Conservation (phyloP, 2,113 vertebrate species). For the Burhinus bistriatus region DNA sequence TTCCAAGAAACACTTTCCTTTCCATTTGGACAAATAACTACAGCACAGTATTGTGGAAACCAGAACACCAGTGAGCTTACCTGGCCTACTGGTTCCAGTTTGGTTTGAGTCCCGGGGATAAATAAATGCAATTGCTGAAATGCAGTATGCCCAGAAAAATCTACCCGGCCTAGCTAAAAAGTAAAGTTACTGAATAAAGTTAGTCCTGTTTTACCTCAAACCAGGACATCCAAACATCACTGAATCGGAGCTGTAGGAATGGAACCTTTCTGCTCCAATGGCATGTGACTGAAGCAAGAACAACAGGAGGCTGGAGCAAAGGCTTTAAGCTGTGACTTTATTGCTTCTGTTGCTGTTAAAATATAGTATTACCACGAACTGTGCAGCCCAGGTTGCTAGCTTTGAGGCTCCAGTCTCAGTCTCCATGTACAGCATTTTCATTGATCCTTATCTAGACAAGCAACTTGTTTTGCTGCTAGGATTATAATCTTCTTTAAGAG, state of each 20-base stretch:
- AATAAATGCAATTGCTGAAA: constrained; percentile 75
- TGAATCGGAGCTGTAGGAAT: constrained; percentile 39
- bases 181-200: too few relatives aligned
- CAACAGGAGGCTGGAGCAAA: neutral
- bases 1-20: constrained; percentile 77
- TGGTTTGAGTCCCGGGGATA: constrained; percentile 74
- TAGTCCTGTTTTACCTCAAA: too few relatives aligned
- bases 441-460: constrained; percentile 43
- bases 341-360: constrained; percentile 20
- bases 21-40: constrained; percentile 79
- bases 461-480: constrained; percentile 47
- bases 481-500: constrained; percentile 70
- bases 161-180: too few relatives aligned
- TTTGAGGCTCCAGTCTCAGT: neutral
- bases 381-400: neutral
- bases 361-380: neutral
- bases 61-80: constrained; percentile 74
- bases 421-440: constrained; percentile 23
- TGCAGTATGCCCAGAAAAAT: constrained; percentile 77
- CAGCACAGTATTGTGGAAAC: constrained; percentile 72
- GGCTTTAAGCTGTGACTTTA: neutral
- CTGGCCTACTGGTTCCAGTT: constrained; percentile 81
- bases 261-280: neutral
- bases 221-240: too few relatives aligned
- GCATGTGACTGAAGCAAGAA: neutral